Evolutionary conservation across 2,113 vertebrate genomes (phyloP), one percentile per base, ranked within the genome.

Genomic region (Poeciliopsis occidentalis): DNA sequence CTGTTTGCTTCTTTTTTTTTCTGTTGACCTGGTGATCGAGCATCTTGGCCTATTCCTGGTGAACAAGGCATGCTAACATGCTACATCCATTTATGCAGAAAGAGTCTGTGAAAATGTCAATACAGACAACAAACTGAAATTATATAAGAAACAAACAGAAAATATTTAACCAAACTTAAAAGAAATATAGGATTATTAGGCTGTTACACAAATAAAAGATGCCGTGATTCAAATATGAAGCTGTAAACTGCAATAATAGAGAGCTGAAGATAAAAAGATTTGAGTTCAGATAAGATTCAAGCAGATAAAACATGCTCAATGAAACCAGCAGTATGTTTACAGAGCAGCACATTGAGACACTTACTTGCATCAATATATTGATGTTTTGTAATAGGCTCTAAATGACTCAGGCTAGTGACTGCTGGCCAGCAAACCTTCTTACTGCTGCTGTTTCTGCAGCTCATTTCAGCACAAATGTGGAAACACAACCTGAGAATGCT

Each of bases 311-410:
- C 89, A 91, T 91, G 89, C 82, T 80, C 84, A 80, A 68, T 63
- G 69, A 73, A 86, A 82, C 79, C 79, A 60, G 64, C 47, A 41
- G 44, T 89, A 84, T 88, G 89, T 92, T 92, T 92, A 92, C 89
- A 87, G 92, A 91, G 86, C 89, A 86, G 80, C 84, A 88, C 88
- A 87, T 79, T 32, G 88, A 88, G 89, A 92, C 91, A 91, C 85
- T 92, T 74, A 81, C 86, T 85, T 69, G 73, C 74, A 89, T 94
- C 93, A 89, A 93, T 93, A 90, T 92, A 91, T 92, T 76, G 89
- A 93, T 91, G 82, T 86, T 88, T 87, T 87, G 82, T 93, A 92
- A 92, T 91, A 91, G 91, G 88, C 84, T 89, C 87, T 91, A 92
- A 94, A 93, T 91, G 90, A 93, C 85, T 92, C 67, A 76, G 83